Conservation (phyloP, 2,797 vertebrate genomes). For the Carapus acus region DNA sequence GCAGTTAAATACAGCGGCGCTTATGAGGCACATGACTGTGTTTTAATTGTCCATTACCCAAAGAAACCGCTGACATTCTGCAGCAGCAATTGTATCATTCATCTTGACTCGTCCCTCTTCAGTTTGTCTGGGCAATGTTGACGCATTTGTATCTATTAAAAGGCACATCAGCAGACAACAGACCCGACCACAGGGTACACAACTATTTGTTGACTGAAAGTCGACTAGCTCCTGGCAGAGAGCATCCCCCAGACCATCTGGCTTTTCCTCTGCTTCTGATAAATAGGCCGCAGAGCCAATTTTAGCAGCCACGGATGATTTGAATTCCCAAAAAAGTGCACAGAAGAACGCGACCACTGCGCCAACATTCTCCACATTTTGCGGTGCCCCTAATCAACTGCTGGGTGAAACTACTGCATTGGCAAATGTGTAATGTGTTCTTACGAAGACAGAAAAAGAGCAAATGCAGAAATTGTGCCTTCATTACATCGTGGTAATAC, state of each 20-base stretch:
- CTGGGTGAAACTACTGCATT: too few species aligned
- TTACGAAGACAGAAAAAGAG: too few species aligned
- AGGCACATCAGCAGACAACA: slow-evolving; percentile 15
- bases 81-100: background rate
- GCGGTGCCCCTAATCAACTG: background rate
- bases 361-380: slow-evolving; percentile 6
- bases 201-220: slow-evolving; percentile 42
- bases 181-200: slow-evolving; percentile 11
- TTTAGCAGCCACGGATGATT: slow-evolving; percentile 3
- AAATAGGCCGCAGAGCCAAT: slow-evolving; percentile 7
- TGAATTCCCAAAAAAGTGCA: slow-evolving; percentile 6
- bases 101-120: too few species aligned
- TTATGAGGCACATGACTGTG: background rate
- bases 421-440: slow-evolving; percentile 15
- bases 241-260: slow-evolving; percentile 37
- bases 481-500: too few species aligned
- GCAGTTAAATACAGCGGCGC: too few species aligned
- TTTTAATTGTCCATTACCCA: background rate
- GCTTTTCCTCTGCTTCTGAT: slow-evolving; percentile 29
- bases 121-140: slow-evolving; percentile 5
- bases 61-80: background rate
- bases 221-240: slow-evolving; percentile 24
- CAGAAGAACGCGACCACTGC: background rate
- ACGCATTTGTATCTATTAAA: slow-evolving; percentile 5
- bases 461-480: too few species aligned